Evolutionary conservation across 2,888 invertebrate species (phyloP).

Genomic region (Calameuta idolon): DNA sequence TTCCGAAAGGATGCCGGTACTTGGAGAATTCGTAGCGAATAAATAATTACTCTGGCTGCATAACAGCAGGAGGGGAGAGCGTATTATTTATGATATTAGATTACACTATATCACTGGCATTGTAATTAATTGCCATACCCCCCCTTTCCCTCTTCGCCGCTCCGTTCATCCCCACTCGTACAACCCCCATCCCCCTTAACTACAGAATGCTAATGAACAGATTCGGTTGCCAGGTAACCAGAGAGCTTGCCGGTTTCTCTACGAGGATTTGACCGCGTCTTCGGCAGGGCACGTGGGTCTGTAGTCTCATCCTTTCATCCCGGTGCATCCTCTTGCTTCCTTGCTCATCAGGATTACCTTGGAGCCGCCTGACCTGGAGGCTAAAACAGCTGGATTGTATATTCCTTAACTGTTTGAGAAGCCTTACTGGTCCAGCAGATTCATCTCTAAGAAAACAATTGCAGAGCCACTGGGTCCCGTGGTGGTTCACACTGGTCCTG

Average conservation of each 20-base stretch:
- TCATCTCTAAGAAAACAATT: not conserved
- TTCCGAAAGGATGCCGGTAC: not conserved
- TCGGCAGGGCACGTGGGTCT: not conserved
- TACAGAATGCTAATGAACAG: constrained; percentile 50
- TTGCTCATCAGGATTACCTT: not conserved
- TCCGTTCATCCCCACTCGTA: not conserved
- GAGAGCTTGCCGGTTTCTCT: not conserved
- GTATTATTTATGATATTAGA: constrained; percentile 55
- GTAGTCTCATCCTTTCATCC: not conserved
- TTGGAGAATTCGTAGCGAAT: constrained; percentile 37
- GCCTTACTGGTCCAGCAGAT: not conserved
- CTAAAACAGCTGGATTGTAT: not conserved
- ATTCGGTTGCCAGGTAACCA: constrained; percentile 32
- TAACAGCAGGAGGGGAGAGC: constrained; percentile 16
- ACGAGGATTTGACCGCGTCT: not conserved
- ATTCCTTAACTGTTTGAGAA: not conserved
- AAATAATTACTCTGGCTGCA: constrained; percentile 42
- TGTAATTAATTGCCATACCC: constrained; percentile 47
- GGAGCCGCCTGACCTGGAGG: not conserved
- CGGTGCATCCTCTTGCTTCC: not conserved
- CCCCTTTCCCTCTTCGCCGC: not conserved
- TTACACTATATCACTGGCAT: constrained; percentile 49
- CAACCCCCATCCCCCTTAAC: constrained; percentile 30
- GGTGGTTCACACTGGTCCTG: not conserved
- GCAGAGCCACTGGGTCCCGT: not conserved